phyloP scores from a whole-genome alignment of 1,140 invertebrate species.

The Sminthurides bifidus region DNA sequence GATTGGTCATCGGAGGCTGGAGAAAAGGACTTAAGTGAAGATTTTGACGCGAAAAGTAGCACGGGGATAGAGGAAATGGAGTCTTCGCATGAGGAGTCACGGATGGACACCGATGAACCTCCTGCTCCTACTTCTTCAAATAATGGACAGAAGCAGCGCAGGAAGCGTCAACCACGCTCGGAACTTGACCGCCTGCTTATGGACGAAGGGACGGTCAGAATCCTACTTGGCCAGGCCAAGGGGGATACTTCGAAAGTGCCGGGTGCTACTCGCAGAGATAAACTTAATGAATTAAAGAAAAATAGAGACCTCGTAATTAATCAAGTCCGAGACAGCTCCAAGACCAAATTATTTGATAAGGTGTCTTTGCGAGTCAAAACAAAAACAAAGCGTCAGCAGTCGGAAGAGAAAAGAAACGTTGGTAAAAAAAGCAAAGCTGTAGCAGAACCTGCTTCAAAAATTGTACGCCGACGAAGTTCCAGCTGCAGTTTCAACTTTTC shows the following conservation, averaged over 20 bases:
- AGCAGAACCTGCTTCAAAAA: conserved; percentile 1
- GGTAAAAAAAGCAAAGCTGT: conserved; percentile 3
- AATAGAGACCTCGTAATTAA: conserved; percentile 1
- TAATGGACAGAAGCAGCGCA: too few relatives aligned
- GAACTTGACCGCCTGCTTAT: background rate
- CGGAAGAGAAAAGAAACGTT: background rate
- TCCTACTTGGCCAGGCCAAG: background rate
- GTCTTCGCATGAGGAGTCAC: too few relatives aligned
- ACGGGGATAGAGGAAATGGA: too few relatives aligned
- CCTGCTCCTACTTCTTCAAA: too few relatives aligned
- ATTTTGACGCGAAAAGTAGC: too few relatives aligned
- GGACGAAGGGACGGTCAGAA: conserved; percentile 6
- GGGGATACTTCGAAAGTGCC: background rate
- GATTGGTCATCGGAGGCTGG: too few relatives aligned
- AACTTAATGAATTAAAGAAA: background rate
- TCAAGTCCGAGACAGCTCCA: conserved; percentile 5
- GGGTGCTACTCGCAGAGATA: background rate
- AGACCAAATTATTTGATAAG: conserved; percentile 3
- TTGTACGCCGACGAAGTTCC: conserved; percentile 1
- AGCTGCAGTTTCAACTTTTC: conserved; percentile 8
- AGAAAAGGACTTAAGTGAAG: too few relatives aligned
- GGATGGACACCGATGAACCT: too few relatives aligned
- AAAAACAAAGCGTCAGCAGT: conserved; percentile 1
- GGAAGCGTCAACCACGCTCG: too few relatives aligned
- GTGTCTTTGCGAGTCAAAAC: background rate